These are phyloP conservation scores for Zosterops hypoxanthus DNA, from an alignment of 2,113 vertebrate species.

Conservation along the genomic window DNA sequence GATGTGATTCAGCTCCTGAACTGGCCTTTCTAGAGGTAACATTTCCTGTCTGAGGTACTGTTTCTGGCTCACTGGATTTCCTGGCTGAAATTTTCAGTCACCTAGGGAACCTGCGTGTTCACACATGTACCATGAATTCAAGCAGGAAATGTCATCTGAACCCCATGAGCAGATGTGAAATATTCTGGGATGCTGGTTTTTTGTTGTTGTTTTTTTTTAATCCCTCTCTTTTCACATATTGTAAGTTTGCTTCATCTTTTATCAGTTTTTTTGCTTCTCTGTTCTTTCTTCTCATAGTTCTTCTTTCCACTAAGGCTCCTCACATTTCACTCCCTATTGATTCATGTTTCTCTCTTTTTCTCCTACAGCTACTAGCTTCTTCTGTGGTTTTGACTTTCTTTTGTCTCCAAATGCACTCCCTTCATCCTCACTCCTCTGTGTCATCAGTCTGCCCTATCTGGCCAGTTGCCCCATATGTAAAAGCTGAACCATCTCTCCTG, in stretches of 20 bases:
- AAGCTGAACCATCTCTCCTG: neutral
- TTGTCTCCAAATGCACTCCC: neutral
- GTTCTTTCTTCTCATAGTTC: neutral
- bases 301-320: neutral
- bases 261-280: neutral
- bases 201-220: neutral
- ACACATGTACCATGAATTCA: conserved; percentile 22
- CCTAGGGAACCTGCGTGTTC: neutral
- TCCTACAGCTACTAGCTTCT: neutral
- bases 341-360: neutral
- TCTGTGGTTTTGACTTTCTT: neutral
- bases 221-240: neutral
- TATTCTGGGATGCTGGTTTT: neutral
- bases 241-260: neutral
- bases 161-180: conserved; percentile 23
- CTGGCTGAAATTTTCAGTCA: conserved; percentile 48
- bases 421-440: neutral
- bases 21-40: conserved; percentile 24
- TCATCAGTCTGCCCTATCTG: neutral
- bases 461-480: neutral
- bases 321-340: neutral
- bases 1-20: conserved; percentile 47
- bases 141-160: conserved; percentile 27
- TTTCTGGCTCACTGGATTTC: conserved; percentile 46
- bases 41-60: conserved; percentile 26